Evolutionary conservation across 2,797 vertebrate genomes (phyloP), one percentile per base, ranked within the genome.

Genomic region (Pyrocephalus nanus): DNA sequence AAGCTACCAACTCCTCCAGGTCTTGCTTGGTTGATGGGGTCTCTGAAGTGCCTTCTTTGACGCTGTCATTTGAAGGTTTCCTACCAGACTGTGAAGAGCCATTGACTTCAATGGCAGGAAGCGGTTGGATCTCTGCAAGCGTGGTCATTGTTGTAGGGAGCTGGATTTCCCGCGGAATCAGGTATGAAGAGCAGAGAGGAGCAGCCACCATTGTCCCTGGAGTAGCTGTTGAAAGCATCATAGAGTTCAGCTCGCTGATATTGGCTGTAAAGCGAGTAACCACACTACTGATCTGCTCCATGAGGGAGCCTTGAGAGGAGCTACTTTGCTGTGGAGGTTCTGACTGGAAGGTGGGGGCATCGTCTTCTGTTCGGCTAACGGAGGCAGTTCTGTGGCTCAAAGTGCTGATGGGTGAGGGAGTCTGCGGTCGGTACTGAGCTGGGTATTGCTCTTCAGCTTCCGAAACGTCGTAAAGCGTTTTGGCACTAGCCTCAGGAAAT

Each of bases 201-300:
- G 75, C 97, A 54, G 95, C 77, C 51, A 96, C 95, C 54, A 98
- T 96, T 42, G 98, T 96, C 66, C 98, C 97, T 12, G 97, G 97
- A 2, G 98, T 97, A 17, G 99, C 94, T 40, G 98, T 95, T 8
- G 98, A 98, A 72, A 99, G 97, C 99, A 99, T 99, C 99, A 99
- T 99, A 96, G 97, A 98, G 97, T 99, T 99, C 93, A 99, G 98
- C 97, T 99, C 99, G 0, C 98, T 98, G 97, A 99, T 99, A 95
- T 99, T 99, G 94, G 99, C 99, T 1, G 99, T 99, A 97, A 99
- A 99, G 64, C 99, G 99, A 81, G 99, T 99, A 47, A 99, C 99
- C 81, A 99, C 99, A 3, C 99, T 99, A 96, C 99, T 99, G 97
- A 99, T 99, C 98, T 99, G 99, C 96, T 99, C 99, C 99, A 99